Percentiles rank a stretch among this genome's conserved stretches.
phyloP scores from a whole-genome alignment of 2,113 vertebrate genomes.

The Poeciliopsis occidentalis region DNA sequence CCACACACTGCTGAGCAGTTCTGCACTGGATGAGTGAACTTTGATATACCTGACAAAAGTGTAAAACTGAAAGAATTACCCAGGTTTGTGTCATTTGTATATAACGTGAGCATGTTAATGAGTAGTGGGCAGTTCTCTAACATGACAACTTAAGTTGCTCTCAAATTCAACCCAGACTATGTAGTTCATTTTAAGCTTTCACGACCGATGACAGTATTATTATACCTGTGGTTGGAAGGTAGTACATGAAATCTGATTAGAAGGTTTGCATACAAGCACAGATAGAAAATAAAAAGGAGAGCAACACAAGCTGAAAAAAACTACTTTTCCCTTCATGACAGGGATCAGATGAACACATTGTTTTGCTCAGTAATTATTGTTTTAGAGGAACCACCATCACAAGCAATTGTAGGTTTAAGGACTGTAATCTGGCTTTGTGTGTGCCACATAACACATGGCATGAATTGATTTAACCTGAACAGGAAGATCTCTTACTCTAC shows the following conservation, averaged over 20 bases:
- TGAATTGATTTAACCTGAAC: slow-evolving; percentile 28
- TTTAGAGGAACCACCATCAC: slow-evolving; percentile 19
- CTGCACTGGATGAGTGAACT: slow-evolving; percentile 32
- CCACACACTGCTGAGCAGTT: slow-evolving; percentile 42
- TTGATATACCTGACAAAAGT: slow-evolving; percentile 26
- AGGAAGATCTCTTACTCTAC: neutral
- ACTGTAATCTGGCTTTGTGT: slow-evolving; percentile 47
- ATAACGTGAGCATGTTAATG: neutral
- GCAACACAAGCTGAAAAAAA: neutral
- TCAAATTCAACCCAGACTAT: neutral
- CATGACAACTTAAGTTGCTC: too few species aligned
- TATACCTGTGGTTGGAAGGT: too few species aligned
- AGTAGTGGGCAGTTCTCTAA: neutral
- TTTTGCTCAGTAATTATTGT: slow-evolving; percentile 60
- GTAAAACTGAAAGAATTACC: slow-evolving; percentile 4
- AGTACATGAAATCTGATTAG: too few species aligned
- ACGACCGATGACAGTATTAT: neutral
- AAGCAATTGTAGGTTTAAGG: slow-evolving; percentile 49
- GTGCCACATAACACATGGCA: slow-evolving; percentile 13
- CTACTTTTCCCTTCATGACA: neutral
- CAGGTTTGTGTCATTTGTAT: neutral
- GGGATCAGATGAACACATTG: slow-evolving; percentile 40
- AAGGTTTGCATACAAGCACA: slow-evolving; percentile 7
- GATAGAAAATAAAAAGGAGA: slow-evolving; percentile 2
- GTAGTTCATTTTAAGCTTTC: neutral